Base-by-base conservation (phyloP, 2,888 invertebrate species). In the Phragmatobia fuliginosa region DNA sequence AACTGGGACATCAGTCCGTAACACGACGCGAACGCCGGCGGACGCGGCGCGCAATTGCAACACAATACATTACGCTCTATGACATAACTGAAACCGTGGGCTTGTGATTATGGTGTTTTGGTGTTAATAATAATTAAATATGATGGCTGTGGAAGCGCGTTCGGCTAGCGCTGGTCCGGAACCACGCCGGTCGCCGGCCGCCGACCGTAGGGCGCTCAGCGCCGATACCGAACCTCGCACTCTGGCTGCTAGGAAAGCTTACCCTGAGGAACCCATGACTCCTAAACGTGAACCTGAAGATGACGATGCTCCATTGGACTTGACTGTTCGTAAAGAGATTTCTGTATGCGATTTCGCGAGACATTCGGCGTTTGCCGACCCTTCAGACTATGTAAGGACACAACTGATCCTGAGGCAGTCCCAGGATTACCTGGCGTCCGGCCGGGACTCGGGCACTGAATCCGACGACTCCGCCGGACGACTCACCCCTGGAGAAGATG, bases 401-500 rank as follows among this genome's bases (percentile, higher is more conserved):
- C 91, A 93, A 90, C 90, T 95, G 88, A 94, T 95, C 85, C 87
- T 95, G 82, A 87, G 92, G 77, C 93, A 95, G 85, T 95, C 96
- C 58, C 91, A 95, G 82, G 93, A 95, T 79, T 95, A 92, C 85
- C 90, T 95, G 90, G 92, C 89, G 61, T 87, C 90, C 62, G 96
- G 96, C 79, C 95, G 96, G 68, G 97, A 97, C 92, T 97, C 97
- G 82, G 97, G 97, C 63, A 96, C 97, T 62, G 97, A 97, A 87
- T 97, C 98, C 73, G 98, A 98, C 81, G 98, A 98, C 91, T 97
- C 97, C 74, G 97, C 97, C 84, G 97, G 96, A 87, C 90, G 96
- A 88, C 93, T 96, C 93, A 95, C 96, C 92, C 96, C 97, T 88
- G 94, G 96, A 87, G 96, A 96, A 66, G 96, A 94, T 60, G 88